A percentile compares a stretch with the other conserved stretches of the same genome.
Evolutionary conservation across 2,888 invertebrate species (phyloP).

Genomic region (Mythimna pallens): DNA sequence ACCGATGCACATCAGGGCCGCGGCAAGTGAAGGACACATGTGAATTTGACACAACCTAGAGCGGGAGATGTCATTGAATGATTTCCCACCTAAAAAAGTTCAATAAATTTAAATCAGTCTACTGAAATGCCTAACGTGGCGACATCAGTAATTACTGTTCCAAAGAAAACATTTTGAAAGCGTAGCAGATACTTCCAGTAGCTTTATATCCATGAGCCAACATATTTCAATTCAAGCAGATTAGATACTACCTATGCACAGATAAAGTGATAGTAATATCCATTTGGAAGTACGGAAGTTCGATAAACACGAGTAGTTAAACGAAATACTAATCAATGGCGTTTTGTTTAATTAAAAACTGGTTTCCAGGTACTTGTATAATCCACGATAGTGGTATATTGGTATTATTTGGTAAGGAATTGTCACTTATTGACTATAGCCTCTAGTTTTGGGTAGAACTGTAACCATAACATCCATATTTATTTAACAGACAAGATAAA

Average conservation of each 20-base stretch:
- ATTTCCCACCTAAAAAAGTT: too few relatives aligned
- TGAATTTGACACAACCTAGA: too few relatives aligned
- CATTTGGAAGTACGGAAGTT: constrained; percentile 68
- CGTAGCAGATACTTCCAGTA: constrained; percentile 42
- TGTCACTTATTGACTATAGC: constrained; percentile 6
- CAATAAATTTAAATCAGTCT: not conserved
- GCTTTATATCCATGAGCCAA: constrained; percentile 48
- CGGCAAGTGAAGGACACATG: too few relatives aligned
- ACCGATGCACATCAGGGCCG: too few relatives aligned
- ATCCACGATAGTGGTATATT: constrained; percentile 19
- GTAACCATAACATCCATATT: too few relatives aligned
- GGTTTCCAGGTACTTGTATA: constrained; percentile 3
- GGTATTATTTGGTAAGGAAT: constrained; percentile 11
- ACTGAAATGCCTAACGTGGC: not conserved
- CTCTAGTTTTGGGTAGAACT: not conserved
- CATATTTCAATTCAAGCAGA: constrained; percentile 71
- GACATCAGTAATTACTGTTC: not conserved
- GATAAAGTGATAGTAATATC: constrained; percentile 74
- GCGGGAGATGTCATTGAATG: too few relatives aligned
- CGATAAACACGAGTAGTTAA: constrained; percentile 64
- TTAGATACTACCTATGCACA: constrained; percentile 70
- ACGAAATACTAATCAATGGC: constrained; percentile 60
- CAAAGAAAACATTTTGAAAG: not conserved
- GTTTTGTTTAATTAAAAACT: constrained; percentile 42
- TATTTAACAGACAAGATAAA: too few relatives aligned